Conservation (phyloP, 2,888 invertebrate species). For the Omphaloscelis lunosa region DNA sequence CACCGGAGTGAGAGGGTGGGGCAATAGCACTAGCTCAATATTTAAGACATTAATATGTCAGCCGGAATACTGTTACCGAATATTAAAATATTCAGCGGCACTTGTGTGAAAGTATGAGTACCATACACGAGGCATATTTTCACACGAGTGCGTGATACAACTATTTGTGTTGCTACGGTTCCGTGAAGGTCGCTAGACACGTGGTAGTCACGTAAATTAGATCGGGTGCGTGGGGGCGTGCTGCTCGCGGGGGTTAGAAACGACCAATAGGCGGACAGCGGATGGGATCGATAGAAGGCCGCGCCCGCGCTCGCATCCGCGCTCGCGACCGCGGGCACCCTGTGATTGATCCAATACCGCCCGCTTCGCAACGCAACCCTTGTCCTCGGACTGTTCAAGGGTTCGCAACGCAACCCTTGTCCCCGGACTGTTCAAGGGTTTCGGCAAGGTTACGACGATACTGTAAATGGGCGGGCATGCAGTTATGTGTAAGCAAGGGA, state of each 20-base stretch:
- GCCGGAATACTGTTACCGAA: constrained; percentile 26
- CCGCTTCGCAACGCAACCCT: constrained; percentile 60
- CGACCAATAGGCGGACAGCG: constrained; percentile 73
- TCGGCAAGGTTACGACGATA: constrained; percentile 29
- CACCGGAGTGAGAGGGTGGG: neutral
- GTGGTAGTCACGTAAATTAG: constrained; percentile 79
- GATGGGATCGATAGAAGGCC: constrained; percentile 73
- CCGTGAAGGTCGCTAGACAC: constrained; percentile 81
- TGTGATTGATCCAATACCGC: constrained; percentile 65
- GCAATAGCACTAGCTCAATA: constrained; percentile 23
- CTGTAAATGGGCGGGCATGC: constrained; percentile 21
- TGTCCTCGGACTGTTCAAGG: constrained; percentile 46
- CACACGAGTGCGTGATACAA: constrained; percentile 54
- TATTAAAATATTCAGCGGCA: constrained; percentile 57
- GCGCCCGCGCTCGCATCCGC: constrained; percentile 77
- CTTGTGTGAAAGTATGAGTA: neutral
- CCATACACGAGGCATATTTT: constrained; percentile 52
- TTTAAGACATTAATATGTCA: constrained; percentile 32
- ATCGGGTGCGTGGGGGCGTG: constrained; percentile 72
- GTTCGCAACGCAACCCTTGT: constrained; percentile 55
- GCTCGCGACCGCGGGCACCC: constrained; percentile 66
- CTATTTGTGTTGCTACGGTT: constrained; percentile 69
- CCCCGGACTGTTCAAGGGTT: constrained; percentile 59
- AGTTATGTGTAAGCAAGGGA: constrained; percentile 15
- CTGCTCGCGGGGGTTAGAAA: constrained; percentile 65